These are phyloP conservation scores for Gasteruption jaculator DNA, from an alignment of 2,888 invertebrate genomes.

Conservation along the genomic window DNA sequence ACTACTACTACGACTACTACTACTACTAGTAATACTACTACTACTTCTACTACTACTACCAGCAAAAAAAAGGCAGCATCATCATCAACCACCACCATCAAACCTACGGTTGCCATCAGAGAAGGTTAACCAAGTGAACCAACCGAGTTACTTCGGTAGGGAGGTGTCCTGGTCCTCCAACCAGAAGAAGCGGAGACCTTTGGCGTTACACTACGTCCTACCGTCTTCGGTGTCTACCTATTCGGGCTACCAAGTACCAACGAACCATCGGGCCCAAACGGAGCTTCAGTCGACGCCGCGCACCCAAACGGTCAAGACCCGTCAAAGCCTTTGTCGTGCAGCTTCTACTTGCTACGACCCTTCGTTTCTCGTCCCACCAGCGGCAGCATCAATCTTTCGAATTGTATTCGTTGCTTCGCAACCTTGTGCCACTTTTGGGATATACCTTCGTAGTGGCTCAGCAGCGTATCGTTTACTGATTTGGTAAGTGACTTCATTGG, in stretches of 20 bases:
- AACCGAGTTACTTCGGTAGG: constrained; percentile 47
- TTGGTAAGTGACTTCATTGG: no score
- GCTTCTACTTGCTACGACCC: constrained; percentile 11
- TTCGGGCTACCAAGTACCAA: constrained; percentile 47
- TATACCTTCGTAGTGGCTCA: no score
- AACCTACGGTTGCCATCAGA: no score
- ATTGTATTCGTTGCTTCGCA: not conserved
- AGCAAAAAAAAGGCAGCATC: no score
- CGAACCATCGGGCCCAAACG: constrained; percentile 37
- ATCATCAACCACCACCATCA: no score
- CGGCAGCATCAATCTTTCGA: constrained; percentile 2
- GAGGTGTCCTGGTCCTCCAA: constrained; percentile 47
- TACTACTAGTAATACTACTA: no score
- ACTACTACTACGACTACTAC: constrained; percentile 25
- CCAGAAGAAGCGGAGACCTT: constrained; percentile 48
- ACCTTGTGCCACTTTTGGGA: no score
- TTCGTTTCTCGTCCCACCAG: constrained; percentile 5
- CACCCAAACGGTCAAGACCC: constrained; percentile 52
- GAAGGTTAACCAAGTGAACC: no score
- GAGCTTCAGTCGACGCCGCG: constrained; percentile 52
- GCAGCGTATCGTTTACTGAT: no score
- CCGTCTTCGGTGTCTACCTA: constrained; percentile 49
- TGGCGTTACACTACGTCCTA: constrained; percentile 48
- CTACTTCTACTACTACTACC: no score
- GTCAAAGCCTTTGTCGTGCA: constrained; percentile 26